Evolutionary conservation across 2,797 vertebrate genomes (phyloP), one percentile per base, ranked within the genome.

Genomic region (Chromobotia macracanthus): DNA sequence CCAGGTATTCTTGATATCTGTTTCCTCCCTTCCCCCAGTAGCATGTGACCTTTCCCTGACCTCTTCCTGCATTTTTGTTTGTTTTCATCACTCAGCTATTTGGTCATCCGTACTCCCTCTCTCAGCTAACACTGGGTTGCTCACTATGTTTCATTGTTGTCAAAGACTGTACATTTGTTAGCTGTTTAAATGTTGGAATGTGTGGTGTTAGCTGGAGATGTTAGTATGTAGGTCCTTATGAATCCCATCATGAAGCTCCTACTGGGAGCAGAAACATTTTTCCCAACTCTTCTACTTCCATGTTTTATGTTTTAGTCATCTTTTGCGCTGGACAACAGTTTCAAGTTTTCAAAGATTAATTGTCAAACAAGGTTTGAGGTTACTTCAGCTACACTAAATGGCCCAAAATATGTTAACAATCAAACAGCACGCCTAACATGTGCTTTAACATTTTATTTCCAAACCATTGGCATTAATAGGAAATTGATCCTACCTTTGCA

Each of bases 201-300:
- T 76, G 75, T 70, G 66, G 77, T 65, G 84, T 84, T 82, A 44
- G 83, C 46, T 71, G 72, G 79, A 86, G 85, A 84, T 48, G 75
- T 44, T 70, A 86, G 80, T 76, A 81, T 79, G 46, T 73, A 51
- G 68, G 77, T 60, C 44, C 48, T 64, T 72, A 78, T 81, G 61
- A 82, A 63, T 64, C 35, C 76, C 67, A n/a, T 75, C 67, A 82
- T 72, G 19, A 50, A 44, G n/a, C 38, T 19, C 9, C 1, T 53
- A 25, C 31, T 5, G 19, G 48, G 23, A 25, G 12, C n/a, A 25
- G 19, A 8, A 35, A 55, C 38, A 21, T 66, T 76, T n/a, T 50
- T n/a, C 51, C 61, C 48, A 79, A 77, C 58, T 73, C 68, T 76
- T 74, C 61, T 79, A 65, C 38, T 72, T 65, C 38, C 72, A 80